phyloP scores from a whole-genome alignment of 1,140 invertebrate genomes.

The Apolygus lucorum region DNA sequence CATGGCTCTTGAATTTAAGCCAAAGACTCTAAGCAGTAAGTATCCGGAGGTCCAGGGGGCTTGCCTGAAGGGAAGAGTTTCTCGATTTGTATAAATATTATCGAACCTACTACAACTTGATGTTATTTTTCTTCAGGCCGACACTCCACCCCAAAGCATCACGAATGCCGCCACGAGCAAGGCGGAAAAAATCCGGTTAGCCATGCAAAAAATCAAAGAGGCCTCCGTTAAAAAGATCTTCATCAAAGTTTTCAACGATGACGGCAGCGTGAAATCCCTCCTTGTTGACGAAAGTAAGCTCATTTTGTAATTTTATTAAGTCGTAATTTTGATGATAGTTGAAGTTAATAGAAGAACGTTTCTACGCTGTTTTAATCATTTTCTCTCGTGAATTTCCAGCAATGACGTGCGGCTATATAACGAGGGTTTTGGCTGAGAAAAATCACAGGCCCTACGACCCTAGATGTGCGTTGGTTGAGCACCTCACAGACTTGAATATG shows the following conservation, averaged over 20 bases:
- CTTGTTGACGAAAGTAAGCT: constrained; percentile 72
- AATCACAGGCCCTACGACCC: constrained; percentile 90
- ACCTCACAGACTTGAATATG: constrained; percentile 92
- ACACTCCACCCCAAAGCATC: not conserved
- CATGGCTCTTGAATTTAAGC: too few species aligned
- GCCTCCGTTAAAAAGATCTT: constrained; percentile 88
- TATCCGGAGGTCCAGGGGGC: too few species aligned
- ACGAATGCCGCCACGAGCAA: constrained; percentile 43
- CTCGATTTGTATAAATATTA: too few species aligned
- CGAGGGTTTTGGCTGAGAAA: constrained; percentile 88
- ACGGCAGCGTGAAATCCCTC: constrained; percentile 90
- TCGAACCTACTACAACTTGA: too few species aligned
- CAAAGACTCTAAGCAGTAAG: too few species aligned
- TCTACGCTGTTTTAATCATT: too few species aligned
- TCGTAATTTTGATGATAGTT: not conserved
- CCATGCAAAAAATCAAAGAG: constrained; percentile 93
- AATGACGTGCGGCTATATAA: constrained; percentile 90
- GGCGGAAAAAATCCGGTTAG: constrained; percentile 91
- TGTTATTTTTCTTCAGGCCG: constrained; percentile 8
- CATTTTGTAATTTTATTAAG: not conserved
- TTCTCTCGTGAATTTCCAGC: constrained; percentile 41
- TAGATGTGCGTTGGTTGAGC: constrained; percentile 90
- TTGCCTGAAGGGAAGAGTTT: too few species aligned
- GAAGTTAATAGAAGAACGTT: not conserved
- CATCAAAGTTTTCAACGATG: constrained; percentile 86